These are phyloP conservation scores for Acanthosoma haemorrhoidale DNA, from an alignment of 2,888 invertebrate genomes.

Conservation along the genomic window DNA sequence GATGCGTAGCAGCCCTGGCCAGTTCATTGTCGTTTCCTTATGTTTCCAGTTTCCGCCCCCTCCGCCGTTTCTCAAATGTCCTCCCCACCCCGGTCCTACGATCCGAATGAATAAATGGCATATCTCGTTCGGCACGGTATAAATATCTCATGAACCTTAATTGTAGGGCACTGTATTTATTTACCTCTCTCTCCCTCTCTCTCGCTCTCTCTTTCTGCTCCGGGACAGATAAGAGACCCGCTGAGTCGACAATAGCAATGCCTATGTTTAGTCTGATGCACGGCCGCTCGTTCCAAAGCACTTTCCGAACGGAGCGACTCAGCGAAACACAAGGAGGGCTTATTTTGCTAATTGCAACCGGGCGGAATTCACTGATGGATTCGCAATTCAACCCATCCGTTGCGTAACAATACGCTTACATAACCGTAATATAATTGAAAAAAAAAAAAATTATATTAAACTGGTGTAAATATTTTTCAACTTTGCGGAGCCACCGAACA, in stretches of 20 bases:
- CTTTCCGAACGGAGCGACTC: background rate
- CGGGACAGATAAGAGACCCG: background rate
- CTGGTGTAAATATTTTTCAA: no score
- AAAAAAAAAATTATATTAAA: no score
- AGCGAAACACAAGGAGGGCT: background rate
- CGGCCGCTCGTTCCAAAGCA: background rate
- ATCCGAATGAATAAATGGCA: no score
- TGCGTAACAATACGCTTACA: no score
- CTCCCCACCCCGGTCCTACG: no score
- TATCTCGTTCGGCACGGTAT: no score
- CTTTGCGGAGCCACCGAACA: no score
- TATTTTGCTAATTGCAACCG: background rate
- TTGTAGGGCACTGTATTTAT: no score
- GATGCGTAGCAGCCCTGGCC: background rate
- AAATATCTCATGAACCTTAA: no score
- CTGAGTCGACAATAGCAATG: background rate
- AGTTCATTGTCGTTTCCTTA: constrained; percentile 21
- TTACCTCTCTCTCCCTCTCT: no score
- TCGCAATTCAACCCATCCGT: background rate
- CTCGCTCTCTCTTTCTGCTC: no score
- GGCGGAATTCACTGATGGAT: background rate
- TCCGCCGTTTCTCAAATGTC: background rate
- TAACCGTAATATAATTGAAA: no score
- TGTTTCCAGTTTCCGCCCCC: constrained; percentile 2
- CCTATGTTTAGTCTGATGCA: constrained; percentile 8